These are phyloP conservation scores for Drosophila parthenogenetica DNA, from an alignment of 2,888 invertebrate species.

Conservation along the genomic window DNA sequence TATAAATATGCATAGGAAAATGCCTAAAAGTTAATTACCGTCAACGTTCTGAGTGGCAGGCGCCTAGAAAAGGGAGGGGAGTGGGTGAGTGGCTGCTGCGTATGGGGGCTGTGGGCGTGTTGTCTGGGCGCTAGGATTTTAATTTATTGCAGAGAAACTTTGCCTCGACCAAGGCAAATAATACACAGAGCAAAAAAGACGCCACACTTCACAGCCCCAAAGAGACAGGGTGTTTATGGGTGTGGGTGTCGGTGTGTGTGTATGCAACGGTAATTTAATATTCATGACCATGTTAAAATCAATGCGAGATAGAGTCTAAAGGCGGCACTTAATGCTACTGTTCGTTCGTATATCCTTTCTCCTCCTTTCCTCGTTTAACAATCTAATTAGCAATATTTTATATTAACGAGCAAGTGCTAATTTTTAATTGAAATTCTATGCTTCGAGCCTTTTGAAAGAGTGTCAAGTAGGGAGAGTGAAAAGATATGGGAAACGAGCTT, in stretches of 20 bases:
- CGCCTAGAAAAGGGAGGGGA: constrained; percentile 12
- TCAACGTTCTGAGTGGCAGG: constrained; percentile 76
- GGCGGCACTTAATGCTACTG: constrained; percentile 41
- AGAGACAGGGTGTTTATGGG: neutral
- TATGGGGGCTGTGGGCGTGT: constrained; percentile 56
- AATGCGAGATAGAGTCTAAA: constrained; percentile 59
- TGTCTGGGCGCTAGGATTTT: constrained; percentile 67
- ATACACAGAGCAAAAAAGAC: constrained; percentile 35
- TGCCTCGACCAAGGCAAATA: constrained; percentile 51
- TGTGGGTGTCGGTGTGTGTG: constrained; percentile 26
- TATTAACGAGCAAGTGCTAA: constrained; percentile 74
- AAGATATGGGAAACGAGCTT: neutral
- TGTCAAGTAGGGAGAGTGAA: neutral
- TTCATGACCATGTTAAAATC: constrained; percentile 79
- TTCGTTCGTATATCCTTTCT: neutral
- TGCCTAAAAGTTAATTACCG: constrained; percentile 81
- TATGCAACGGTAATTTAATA: constrained; percentile 73
- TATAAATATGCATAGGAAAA: constrained; percentile 79
- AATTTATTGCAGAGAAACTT: constrained; percentile 78
- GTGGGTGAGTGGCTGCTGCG: constrained; percentile 9
- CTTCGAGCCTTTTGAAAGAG: constrained; percentile 15
- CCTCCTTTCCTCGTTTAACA: constrained; percentile 23
- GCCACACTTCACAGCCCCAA: constrained; percentile 10
- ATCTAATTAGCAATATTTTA: constrained; percentile 80
- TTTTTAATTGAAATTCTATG: constrained; percentile 77